Conservation (phyloP, 2,797 vertebrate species). For the Gymnothorax javanicus region DNA sequence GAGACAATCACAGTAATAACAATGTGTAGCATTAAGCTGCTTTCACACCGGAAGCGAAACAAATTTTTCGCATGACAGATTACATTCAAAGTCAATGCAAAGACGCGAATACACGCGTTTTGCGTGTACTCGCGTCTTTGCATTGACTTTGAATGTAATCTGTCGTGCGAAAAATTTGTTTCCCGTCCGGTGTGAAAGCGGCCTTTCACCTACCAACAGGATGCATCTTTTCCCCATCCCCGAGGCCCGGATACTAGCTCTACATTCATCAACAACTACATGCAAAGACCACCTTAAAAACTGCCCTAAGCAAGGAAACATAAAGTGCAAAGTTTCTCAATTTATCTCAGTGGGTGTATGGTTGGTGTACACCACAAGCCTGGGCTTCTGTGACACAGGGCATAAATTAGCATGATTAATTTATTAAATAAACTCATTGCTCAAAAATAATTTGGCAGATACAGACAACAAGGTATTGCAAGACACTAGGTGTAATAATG, state of each 20-base stretch:
- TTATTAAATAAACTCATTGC: slow-evolving; percentile 21
- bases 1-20: neutral
- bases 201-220: neutral
- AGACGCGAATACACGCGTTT: no score
- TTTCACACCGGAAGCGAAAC: no score
- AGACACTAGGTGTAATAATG: slow-evolving; percentile 51
- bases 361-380: slow-evolving; percentile 11
- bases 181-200: no score
- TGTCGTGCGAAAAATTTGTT: no score
- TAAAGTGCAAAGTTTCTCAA: slow-evolving; percentile 7
- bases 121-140: no score
- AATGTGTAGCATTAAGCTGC: neutral
- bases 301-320: neutral
- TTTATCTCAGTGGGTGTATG: neutral
- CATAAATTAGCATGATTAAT: slow-evolving; percentile 27
- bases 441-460: slow-evolving; percentile 29
- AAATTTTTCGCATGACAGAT: no score
- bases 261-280: slow-evolving; percentile 7
- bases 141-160: no score
- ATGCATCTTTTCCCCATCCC: neutral
- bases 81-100: no score
- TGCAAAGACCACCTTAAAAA: neutral
- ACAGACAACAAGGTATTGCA: slow-evolving; percentile 56
- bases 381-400: neutral
- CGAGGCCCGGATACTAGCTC: neutral